phyloP scores from a whole-genome alignment of 2,113 vertebrate genomes.

The Boulengeromyrus knoepffleri region DNA sequence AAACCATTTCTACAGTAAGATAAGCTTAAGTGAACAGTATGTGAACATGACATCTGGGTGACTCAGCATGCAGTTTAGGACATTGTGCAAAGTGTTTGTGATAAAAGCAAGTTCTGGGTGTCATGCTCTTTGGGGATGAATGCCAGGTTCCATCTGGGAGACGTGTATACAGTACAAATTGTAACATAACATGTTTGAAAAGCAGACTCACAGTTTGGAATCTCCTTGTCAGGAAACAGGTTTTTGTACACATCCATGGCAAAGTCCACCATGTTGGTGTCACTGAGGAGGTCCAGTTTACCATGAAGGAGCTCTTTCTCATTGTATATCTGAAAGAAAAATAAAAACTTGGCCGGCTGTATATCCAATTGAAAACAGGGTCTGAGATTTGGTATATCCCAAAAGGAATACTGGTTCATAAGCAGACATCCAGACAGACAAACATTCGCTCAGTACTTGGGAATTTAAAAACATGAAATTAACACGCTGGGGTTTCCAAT shows the following conservation, averaged over 20 bases:
- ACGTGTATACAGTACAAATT: neutral
- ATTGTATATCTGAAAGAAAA: conserved; percentile 78
- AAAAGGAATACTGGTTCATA: neutral
- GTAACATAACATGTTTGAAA: neutral
- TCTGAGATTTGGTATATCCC: neutral
- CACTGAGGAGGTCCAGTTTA: conserved; percentile 92
- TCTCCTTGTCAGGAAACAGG: conserved; percentile 79
- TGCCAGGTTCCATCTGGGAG: neutral
- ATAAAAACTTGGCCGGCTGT: neutral
- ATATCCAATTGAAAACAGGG: neutral
- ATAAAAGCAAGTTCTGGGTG: neutral
- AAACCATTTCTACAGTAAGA: neutral
- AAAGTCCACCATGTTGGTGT: conserved; percentile 98
- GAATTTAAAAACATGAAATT: neutral
- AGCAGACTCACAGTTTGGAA: conserved; percentile 77
- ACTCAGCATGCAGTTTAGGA: neutral
- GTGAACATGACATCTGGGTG: neutral
- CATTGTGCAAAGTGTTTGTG: neutral
- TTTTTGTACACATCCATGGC: conserved; percentile 98
- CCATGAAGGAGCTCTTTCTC: conserved; percentile 90
- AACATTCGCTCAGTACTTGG: neutral
- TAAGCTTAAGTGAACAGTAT: neutral
- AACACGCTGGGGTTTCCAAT: neutral
- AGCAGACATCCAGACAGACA: neutral
- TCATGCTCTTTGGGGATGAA: neutral